phyloP scores from a whole-genome alignment of 2,113 vertebrate genomes.

The Romanogobio albipinnatus region DNA sequence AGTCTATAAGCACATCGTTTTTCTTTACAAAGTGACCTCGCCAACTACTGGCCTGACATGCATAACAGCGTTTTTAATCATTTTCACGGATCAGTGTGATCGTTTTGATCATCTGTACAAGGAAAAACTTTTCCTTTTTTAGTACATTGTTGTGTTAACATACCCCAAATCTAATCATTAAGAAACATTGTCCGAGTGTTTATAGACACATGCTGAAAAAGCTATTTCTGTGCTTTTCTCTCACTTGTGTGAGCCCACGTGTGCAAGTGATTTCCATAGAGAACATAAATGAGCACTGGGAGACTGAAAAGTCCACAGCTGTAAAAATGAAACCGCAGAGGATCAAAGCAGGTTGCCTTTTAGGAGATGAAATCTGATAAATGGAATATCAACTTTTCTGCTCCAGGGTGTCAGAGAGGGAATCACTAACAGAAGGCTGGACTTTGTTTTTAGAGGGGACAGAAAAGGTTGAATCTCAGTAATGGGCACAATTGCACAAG shows the following conservation, averaged over 20 bases:
- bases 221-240: slow-evolving; percentile 44
- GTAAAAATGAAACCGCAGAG: slow-evolving; percentile 56
- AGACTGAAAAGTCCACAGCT: slow-evolving; percentile 58
- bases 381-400: slow-evolving; percentile 52
- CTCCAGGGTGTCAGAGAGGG: slow-evolving; percentile 59
- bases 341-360: slow-evolving; percentile 64
- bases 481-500: slow-evolving; percentile 58
- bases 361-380: slow-evolving; percentile 67
- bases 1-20: no score
- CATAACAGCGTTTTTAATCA: no score
- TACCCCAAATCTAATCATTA: slow-evolving; percentile 8
- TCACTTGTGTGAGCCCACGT: neutral
- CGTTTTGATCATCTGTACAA: no score
- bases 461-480: slow-evolving; percentile 59
- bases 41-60: no score
- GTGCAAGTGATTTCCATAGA: slow-evolving; percentile 10
- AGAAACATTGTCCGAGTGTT: slow-evolving; percentile 51
- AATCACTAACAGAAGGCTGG: slow-evolving; percentile 67
- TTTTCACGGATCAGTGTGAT: no score
- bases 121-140: no score
- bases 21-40: no score
- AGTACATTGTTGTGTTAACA: no score
- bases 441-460: slow-evolving; percentile 56
- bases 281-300: slow-evolving; percentile 23
- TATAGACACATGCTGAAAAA: slow-evolving; percentile 62